These are phyloP conservation scores for Parascotia fuliginaria DNA, from an alignment of 2,888 invertebrate genomes.

Conservation along the genomic window DNA sequence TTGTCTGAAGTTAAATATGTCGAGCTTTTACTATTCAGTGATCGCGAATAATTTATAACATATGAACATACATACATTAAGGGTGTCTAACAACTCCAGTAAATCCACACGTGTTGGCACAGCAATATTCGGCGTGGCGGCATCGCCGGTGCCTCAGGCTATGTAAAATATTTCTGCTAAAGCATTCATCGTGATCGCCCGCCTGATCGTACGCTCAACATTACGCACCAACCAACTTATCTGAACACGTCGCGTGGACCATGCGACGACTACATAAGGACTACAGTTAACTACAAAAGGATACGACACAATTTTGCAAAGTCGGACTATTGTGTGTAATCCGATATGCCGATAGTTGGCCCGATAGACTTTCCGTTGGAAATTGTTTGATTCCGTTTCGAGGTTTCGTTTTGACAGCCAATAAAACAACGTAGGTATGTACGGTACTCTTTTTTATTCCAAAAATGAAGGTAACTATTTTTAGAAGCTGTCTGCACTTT, in stretches of 20 bases:
- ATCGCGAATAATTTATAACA: conserved; percentile 25
- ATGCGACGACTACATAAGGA: conserved; percentile 52
- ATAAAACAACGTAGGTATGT: conserved; percentile 48
- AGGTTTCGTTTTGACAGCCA: conserved; percentile 60
- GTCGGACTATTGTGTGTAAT: conserved; percentile 74
- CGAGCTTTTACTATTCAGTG: conserved; percentile 1
- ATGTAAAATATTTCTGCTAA: conserved; percentile 86
- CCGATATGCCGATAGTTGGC: conserved; percentile 75
- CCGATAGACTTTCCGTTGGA: conserved; percentile 69
- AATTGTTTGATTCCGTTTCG: conserved; percentile 73
- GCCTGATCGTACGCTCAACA: conserved; percentile 72
- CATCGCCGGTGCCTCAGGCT: conserved; percentile 75
- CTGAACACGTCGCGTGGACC: conserved; percentile 42
- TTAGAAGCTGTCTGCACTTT: conserved; percentile 41
- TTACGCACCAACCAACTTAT: conserved; percentile 65
- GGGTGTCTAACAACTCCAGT: conserved; percentile 56
- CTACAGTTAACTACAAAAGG: conserved; percentile 40
- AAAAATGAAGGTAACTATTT: conserved; percentile 34
- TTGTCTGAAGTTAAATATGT: conserved; percentile 8
- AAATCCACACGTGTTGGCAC: conserved; percentile 77
- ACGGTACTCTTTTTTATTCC: conserved; percentile 32
- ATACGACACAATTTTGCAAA: conserved; percentile 51
- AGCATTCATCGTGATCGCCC: conserved; percentile 84
- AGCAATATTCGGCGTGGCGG: conserved; percentile 77
- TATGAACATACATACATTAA: conserved; percentile 7